These are phyloP conservation scores for Atractosteus spatula DNA, from an alignment of 2,113 vertebrate species.

Conservation along the genomic window DNA sequence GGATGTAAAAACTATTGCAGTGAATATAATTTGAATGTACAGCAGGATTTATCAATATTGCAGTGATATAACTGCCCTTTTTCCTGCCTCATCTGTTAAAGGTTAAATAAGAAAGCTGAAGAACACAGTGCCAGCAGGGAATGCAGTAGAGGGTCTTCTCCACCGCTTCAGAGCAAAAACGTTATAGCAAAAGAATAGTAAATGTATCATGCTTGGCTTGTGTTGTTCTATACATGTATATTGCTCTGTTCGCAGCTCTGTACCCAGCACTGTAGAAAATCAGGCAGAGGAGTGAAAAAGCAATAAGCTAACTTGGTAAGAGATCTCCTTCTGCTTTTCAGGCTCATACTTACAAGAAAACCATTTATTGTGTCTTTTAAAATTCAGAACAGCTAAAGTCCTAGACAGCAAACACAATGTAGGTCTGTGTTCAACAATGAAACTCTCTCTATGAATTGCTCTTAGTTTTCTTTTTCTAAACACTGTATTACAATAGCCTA, in stretches of 20 bases:
- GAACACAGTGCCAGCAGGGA: too few relatives aligned
- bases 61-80: background rate
- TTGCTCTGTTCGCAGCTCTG: background rate
- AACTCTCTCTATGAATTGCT: too few relatives aligned
- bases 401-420: too few relatives aligned
- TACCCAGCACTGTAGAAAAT: background rate
- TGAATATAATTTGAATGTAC: background rate
- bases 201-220: background rate
- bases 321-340: background rate
- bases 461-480: too few relatives aligned
- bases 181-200: too few relatives aligned
- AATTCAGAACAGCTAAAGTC: too few relatives aligned
- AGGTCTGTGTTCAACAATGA: too few relatives aligned
- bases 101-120: conserved; percentile 17
- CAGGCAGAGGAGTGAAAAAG: background rate
- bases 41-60: conserved; percentile 2
- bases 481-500: too few relatives aligned
- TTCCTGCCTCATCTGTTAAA: background rate
- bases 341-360: too few relatives aligned
- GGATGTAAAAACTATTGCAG: background rate
- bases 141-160: too few relatives aligned
- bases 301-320: background rate
- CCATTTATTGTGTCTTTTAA: too few relatives aligned
- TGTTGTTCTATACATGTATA: background rate
- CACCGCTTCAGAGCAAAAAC: too few relatives aligned